A percentile compares a stretch with the other conserved stretches of the same genome.
Evolutionary conservation across 2,113 vertebrate species (phyloP).

Genomic region (Hymenochirus boettgeri): DNA sequence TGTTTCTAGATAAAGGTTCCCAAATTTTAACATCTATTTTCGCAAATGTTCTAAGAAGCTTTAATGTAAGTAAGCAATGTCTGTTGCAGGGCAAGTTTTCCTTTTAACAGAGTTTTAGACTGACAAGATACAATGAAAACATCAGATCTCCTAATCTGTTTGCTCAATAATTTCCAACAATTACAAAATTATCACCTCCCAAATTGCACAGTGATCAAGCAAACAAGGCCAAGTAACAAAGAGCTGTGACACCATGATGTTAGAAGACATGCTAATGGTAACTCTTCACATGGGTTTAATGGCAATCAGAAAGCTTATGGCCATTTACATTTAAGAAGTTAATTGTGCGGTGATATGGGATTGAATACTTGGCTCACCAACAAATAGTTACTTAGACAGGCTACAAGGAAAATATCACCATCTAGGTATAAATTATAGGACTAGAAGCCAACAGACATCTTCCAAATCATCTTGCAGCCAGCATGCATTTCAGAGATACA

Average conservation of each 20-base stretch:
- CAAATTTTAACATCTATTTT: too few species aligned
- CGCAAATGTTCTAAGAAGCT: too few species aligned
- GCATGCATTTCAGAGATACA: too few species aligned
- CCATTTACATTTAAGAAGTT: constrained; percentile 2
- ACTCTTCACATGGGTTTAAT: neutral
- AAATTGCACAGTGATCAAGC: constrained; percentile 3
- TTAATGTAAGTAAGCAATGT: too few species aligned
- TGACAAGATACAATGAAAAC: neutral
- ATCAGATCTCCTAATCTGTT: neutral
- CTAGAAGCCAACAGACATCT: neutral
- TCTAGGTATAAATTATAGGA: constrained; percentile 1
- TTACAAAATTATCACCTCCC: neutral
- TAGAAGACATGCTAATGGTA: constrained; percentile 10
- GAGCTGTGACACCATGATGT: neutral
- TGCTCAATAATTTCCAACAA: constrained; percentile 1
- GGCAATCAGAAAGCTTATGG: neutral
- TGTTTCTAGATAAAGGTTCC: too few species aligned
- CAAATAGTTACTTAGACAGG: neutral
- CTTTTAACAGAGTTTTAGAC: neutral
- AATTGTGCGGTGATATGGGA: constrained; percentile 2
- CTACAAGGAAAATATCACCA: neutral
- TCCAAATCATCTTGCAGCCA: too few species aligned
- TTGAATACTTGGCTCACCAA: neutral
- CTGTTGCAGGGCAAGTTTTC: neutral
- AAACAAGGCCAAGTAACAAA: constrained; percentile 13